Percentiles rank a stretch among this genome's conserved stretches.
Conservation (phyloP, 2,113 vertebrate genomes). For the Genyomyrus donnyi region DNA sequence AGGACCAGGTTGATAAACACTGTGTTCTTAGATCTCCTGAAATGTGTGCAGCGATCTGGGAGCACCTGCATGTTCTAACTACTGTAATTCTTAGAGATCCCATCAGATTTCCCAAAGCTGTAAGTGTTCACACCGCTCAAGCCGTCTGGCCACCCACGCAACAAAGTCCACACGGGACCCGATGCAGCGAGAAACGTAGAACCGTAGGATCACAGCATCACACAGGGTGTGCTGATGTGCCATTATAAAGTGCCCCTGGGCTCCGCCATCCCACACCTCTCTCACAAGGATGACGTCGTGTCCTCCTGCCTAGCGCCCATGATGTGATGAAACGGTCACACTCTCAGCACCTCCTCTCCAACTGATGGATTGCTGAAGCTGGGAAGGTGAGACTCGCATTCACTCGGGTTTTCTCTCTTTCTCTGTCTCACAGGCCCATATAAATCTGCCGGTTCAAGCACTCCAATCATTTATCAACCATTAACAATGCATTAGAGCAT, state of each 20-base stretch:
- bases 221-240: background rate
- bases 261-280: background rate
- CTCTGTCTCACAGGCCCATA: background rate
- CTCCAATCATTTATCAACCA: conserved; percentile 38
- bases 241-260: background rate
- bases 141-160: background rate
- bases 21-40: background rate
- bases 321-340: background rate
- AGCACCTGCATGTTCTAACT: background rate
- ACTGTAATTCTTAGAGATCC: background rate
- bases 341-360: background rate
- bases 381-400: background rate
- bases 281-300: background rate
- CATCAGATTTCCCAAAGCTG: background rate
- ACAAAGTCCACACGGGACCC: background rate
- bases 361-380: background rate
- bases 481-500: conserved; percentile 42
- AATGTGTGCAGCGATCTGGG: background rate
- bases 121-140: background rate
- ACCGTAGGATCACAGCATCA: background rate
- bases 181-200: background rate
- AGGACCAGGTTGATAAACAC: background rate
- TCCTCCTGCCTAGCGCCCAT: background rate
- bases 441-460: conserved; percentile 29
- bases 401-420: background rate